Base-by-base conservation (phyloP, 2,888 invertebrate genomes). In the Aradus depressus region DNA sequence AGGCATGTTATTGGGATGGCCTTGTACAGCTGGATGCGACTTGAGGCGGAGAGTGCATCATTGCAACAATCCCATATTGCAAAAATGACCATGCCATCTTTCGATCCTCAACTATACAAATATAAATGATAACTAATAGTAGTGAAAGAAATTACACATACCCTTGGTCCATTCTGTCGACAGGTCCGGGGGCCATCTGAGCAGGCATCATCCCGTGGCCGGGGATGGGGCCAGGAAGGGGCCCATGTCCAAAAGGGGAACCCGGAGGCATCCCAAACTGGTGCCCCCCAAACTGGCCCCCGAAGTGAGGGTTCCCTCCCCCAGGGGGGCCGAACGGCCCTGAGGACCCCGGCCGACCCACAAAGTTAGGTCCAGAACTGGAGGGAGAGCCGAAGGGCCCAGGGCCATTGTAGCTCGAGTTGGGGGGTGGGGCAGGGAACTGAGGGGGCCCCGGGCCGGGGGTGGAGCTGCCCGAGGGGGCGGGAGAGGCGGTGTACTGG, bases 401-500 rank as follows among this genome's bases (percentile, higher is more conserved):
- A 16, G 79, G 79, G 16, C 81, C 81, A 68, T 81, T 82, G 64
- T 80, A 81, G 34, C 70, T 67, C 59, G 69, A 70, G 54, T 65
- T 64, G 32, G 62, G 60, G 12, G 55, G 55, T 14, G 53, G 56
- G 31, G 62, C 60, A 32, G 60, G 59, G 35, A 58, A 59, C 35
- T 52, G 53, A 37, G 56, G 55, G 66, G 67, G 37, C 66, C 67
- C 76, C 19, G 82, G 84, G 54, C 85, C 87, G 6, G 88, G 87
- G 34, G 88, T 86, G 60, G 87, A 87, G 44, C 82, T 77, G 63
- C 80, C 87, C 64, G 77, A 87, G 60, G 84, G 87, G 64, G 80
- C 84, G 63, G 89, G 89, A 58, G 87, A 87, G 64, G 87, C 85
- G 62, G 85, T 85, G 69, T 86, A 88, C 72, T 81, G 87, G 63